These are phyloP conservation scores for Dicycla oo DNA, from an alignment of 2,888 invertebrate genomes.

Conservation along the genomic window DNA sequence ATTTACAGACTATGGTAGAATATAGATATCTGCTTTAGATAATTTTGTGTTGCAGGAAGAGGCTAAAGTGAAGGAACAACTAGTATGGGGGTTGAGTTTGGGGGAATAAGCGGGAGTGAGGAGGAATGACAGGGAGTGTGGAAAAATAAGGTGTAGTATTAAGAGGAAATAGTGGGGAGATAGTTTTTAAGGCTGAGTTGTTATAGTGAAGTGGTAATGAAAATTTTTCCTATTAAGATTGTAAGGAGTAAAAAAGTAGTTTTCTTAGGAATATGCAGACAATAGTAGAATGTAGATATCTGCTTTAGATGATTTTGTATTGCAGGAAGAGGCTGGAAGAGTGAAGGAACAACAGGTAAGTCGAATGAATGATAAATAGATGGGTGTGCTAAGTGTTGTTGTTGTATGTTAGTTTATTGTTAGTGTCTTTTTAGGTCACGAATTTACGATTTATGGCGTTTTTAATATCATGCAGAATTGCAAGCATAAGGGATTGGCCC, in stretches of 20 bases:
- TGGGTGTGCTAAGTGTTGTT: slow-evolving; percentile 22
- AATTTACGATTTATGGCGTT: neutral
- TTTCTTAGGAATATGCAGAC: neutral
- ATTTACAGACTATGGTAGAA: neutral
- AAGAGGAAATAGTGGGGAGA: neutral
- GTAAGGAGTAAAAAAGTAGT: neutral
- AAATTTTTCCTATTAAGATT: neutral
- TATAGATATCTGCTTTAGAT: slow-evolving; percentile 5
- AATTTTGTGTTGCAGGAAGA: neutral
- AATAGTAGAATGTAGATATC: slow-evolving; percentile 31
- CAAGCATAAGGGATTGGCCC: neutral
- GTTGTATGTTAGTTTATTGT: slow-evolving; percentile 19
- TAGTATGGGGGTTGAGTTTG: neutral
- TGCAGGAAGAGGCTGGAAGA: slow-evolving; percentile 36
- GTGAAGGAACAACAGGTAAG: slow-evolving; percentile 46
- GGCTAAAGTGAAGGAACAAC: neutral
- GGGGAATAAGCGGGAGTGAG: neutral
- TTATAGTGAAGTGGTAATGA: neutral
- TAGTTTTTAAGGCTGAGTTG: neutral
- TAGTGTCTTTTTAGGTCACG: slow-evolving; percentile 12
- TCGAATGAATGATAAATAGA: slow-evolving; percentile 1
- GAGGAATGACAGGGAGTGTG: neutral
- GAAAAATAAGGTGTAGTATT: neutral
- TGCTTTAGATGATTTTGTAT: slow-evolving; percentile 37
- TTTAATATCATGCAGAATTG: neutral